These are phyloP conservation scores for Nebria brevicollis DNA, from an alignment of 2,888 invertebrate genomes.

Conservation along the genomic window DNA sequence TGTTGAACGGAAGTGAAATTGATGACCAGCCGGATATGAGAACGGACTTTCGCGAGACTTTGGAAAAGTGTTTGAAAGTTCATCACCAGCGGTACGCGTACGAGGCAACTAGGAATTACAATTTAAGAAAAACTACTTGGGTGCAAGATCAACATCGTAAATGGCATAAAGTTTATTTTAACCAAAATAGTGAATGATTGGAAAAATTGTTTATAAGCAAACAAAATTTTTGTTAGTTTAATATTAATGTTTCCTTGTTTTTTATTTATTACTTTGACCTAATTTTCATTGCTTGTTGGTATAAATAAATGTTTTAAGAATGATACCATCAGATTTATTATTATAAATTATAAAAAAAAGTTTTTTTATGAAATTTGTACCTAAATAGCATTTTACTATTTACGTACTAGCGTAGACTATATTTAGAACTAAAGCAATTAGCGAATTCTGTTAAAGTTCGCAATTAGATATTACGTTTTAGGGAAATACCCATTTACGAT, in stretches of 20 bases:
- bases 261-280: too few species aligned
- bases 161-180: slow-evolving; percentile 39
- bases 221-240: too few species aligned
- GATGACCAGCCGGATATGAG: neutral
- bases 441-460: neutral
- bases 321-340: too few species aligned
- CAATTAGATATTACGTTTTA: neutral
- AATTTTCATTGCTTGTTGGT: too few species aligned
- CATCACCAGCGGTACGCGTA: slow-evolving; percentile 12
- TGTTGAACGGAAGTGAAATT: neutral
- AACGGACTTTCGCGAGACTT: neutral
- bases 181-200: neutral
- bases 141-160: slow-evolving; percentile 35
- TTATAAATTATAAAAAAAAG: too few species aligned
- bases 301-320: too few species aligned
- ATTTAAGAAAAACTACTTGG: slow-evolving; percentile 31
- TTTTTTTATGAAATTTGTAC: too few species aligned
- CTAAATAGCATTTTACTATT: too few species aligned
- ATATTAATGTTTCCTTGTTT: too few species aligned
- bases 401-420: neutral
- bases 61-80: slow-evolving; percentile 22
- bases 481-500: neutral
- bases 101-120: neutral
- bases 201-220: too few species aligned
- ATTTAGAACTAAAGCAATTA: neutral